These are phyloP conservation scores for Idris sp. DNA, from an alignment of 1,140 invertebrate genomes.

Conservation along the genomic window DNA sequence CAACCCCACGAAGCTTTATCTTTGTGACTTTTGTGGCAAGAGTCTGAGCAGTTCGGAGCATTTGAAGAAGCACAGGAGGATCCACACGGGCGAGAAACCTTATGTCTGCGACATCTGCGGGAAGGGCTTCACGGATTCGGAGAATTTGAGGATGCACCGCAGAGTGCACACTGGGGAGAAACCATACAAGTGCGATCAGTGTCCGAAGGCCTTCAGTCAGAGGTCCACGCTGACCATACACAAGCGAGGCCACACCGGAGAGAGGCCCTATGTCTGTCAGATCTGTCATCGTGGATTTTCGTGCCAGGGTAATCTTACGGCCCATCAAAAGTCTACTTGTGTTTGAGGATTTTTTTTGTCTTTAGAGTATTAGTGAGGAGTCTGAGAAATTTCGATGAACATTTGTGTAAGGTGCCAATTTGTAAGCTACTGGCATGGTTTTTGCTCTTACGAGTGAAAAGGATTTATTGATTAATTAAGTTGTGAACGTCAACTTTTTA, in stretches of 20 bases:
- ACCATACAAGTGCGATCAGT: slow-evolving; percentile 79
- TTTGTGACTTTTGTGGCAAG: slow-evolving; percentile 88
- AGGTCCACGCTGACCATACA: slow-evolving; percentile 78
- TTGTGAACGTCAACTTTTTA: too few species aligned
- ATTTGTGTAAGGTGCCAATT: too few species aligned
- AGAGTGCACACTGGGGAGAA: slow-evolving; percentile 79
- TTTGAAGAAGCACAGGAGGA: slow-evolving; percentile 84
- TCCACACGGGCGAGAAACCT: slow-evolving; percentile 86
- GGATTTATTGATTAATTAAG: too few species aligned
- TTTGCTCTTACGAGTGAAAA: too few species aligned
- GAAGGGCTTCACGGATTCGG: slow-evolving; percentile 78
- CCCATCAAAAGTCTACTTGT: slow-evolving; percentile 76
- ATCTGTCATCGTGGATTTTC: slow-evolving; percentile 78
- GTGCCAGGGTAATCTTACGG: slow-evolving; percentile 77
- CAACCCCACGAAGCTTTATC: slow-evolving; percentile 80
- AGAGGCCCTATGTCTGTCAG: slow-evolving; percentile 78
- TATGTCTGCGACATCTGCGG: slow-evolving; percentile 82
- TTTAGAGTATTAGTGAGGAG: too few species aligned
- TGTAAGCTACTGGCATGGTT: too few species aligned
- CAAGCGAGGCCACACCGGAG: slow-evolving; percentile 79
- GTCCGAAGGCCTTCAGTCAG: slow-evolving; percentile 77
- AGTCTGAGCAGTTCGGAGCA: slow-evolving; percentile 85
- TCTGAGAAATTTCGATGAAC: too few species aligned
- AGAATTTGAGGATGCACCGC: slow-evolving; percentile 77
- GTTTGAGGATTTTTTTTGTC: too few species aligned